A percentile compares a stretch with the other conserved stretches of the same genome.
Evolutionary conservation across 2,888 invertebrate genomes (phyloP).

Genomic region (Junonia oenone): DNA sequence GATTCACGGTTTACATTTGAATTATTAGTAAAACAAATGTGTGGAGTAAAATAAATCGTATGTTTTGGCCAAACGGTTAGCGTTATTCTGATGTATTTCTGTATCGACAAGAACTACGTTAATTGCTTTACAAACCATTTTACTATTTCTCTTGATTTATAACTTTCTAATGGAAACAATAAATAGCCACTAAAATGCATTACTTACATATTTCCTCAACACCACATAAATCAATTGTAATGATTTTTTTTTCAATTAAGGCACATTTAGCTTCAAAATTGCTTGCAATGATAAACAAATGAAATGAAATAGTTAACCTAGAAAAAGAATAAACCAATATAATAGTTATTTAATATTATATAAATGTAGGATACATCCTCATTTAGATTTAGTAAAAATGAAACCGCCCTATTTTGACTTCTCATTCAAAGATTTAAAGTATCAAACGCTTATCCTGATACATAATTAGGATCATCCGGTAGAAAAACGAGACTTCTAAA

Average conservation of each 20-base stretch:
- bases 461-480: conserved; percentile 22
- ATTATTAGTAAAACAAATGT: neutral
- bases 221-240: too few species aligned
- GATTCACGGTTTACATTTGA: neutral
- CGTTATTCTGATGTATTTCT: neutral
- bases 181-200: neutral
- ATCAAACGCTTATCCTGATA: conserved; percentile 1
- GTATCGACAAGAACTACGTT: too few species aligned
- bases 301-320: too few species aligned
- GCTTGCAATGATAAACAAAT: too few species aligned
- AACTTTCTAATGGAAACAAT: neutral
- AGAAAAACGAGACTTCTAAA: conserved; percentile 13
- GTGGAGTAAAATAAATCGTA: neutral
- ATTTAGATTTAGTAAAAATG: neutral
- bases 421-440: neutral
- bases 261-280: too few species aligned
- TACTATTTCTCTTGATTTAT: neutral
- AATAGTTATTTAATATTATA: too few species aligned
- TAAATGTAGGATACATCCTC: too few species aligned
- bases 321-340: too few species aligned
- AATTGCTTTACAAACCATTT: neutral
- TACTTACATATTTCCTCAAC: neutral
- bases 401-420: neutral
- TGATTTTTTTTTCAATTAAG: too few species aligned
- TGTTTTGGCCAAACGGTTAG: neutral